A percentile compares a stretch with the other conserved stretches of the same genome.
These are phyloP conservation scores for Axis porcinus DNA, from an alignment of 2,113 vertebrate species.

Conservation along the genomic window DNA sequence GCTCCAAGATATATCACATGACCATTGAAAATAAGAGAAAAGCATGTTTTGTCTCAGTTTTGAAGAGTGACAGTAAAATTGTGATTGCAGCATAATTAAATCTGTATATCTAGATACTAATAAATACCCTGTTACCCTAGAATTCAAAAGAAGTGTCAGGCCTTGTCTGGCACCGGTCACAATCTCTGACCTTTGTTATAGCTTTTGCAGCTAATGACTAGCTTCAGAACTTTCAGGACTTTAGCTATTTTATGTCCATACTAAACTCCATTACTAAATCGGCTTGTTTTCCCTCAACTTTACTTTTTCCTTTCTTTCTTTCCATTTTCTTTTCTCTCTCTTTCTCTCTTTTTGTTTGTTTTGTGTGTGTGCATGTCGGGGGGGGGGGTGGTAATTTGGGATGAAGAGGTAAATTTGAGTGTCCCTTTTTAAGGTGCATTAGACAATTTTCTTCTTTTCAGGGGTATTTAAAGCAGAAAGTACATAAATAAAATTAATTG, in stretches of 20 bases:
- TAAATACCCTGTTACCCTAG: neutral
- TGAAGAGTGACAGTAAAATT: conserved; percentile 1
- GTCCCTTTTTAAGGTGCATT: conserved; percentile 32
- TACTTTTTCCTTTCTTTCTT: neutral
- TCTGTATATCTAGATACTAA: neutral
- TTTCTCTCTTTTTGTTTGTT: neutral
- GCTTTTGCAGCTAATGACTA: conserved; percentile 53
- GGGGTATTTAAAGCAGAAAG: conserved; percentile 66
- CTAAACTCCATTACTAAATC: neutral
- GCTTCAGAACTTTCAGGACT: neutral
- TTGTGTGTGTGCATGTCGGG: neutral
- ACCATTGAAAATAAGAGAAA: neutral
- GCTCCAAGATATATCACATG: neutral
- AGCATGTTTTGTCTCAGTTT: neutral
- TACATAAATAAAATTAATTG: conserved; percentile 77
- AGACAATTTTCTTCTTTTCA: conserved; percentile 62
- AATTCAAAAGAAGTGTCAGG: neutral
- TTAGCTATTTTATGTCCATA: conserved; percentile 18
- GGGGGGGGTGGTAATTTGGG: neutral
- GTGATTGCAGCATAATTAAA: conserved; percentile 54
- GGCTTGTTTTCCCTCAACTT: neutral
- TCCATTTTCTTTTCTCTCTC: neutral
- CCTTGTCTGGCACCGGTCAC: neutral
- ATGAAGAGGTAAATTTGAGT: neutral
- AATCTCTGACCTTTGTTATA: conserved; percentile 20